These are phyloP conservation scores for Punctoribates punctum DNA, from an alignment of 2,888 invertebrate genomes.

Conservation along the genomic window DNA sequence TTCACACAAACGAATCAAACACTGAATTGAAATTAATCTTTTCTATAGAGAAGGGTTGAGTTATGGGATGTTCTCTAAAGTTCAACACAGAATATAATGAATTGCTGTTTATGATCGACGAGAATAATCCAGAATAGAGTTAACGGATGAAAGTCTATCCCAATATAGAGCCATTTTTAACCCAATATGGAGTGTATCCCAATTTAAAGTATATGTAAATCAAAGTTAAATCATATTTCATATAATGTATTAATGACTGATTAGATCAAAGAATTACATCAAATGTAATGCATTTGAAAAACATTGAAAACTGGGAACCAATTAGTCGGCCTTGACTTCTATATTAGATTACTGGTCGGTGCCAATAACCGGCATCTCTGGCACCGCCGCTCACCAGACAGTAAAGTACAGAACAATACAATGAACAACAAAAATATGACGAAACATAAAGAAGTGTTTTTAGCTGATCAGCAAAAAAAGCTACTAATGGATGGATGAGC, in stretches of 20 bases:
- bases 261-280: background rate
- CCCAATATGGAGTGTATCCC: too few relatives aligned
- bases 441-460: background rate
- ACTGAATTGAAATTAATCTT: too few relatives aligned
- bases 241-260: background rate
- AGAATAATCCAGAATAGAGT: too few relatives aligned
- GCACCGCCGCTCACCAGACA: background rate
- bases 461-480: too few relatives aligned
- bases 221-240: background rate
- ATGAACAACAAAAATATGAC: slow-evolving; percentile 10
- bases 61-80: too few relatives aligned
- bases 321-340: slow-evolving; percentile 24
- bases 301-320: background rate
- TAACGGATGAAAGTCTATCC: too few relatives aligned
- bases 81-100: too few relatives aligned
- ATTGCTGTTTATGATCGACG: too few relatives aligned
- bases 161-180: too few relatives aligned
- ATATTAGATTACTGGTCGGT: slow-evolving; percentile 23
- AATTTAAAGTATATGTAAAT: too few relatives aligned
- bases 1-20: background rate
- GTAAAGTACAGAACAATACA: background rate
- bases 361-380: slow-evolving; percentile 18
- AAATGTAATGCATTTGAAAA: background rate
- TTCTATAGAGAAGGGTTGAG: too few relatives aligned
- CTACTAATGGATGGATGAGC: too few relatives aligned